Percentiles rank a stretch among this genome's conserved stretches.
Evolutionary conservation across 92 coral and sea anemone species (phyloP).

Genomic region (Heteractis magnifica): DNA sequence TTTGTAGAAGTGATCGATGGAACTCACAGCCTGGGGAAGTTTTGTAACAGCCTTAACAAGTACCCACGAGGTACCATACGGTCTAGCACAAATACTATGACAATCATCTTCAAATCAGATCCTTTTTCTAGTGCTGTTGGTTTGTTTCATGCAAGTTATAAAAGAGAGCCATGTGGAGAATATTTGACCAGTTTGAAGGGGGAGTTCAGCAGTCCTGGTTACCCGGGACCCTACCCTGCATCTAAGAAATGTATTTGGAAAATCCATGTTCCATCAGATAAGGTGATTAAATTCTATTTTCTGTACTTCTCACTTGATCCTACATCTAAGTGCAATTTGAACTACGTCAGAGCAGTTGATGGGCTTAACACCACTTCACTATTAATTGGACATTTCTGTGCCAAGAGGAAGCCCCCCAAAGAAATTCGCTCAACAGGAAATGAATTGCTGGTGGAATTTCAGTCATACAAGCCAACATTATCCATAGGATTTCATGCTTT

Average conservation of each 20-base stretch:
- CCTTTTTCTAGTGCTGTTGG: slow-evolving; percentile 28
- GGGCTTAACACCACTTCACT: slow-evolving; percentile 58
- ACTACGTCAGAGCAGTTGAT: slow-evolving; percentile 64
- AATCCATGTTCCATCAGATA: slow-evolving; percentile 62
- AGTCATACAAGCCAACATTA: slow-evolving; percentile 52
- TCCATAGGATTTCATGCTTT: slow-evolving; percentile 46
- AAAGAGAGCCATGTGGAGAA: slow-evolving; percentile 63
- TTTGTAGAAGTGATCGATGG: slow-evolving; percentile 67
- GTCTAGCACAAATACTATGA: slow-evolving; percentile 40
- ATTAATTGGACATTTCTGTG: slow-evolving; percentile 69
- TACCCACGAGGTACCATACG: slow-evolving; percentile 56
- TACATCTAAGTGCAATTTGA: slow-evolving; percentile 56
- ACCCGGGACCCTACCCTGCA: slow-evolving; percentile 62
- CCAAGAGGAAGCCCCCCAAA: slow-evolving; percentile 41
- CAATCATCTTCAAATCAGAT: slow-evolving; percentile 54
- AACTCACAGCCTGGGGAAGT: slow-evolving; percentile 42
- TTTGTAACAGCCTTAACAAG: slow-evolving; percentile 50
- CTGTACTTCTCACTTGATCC: slow-evolving; percentile 51
- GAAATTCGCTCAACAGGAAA: slow-evolving; percentile 66
- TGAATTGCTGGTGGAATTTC: slow-evolving; percentile 57
- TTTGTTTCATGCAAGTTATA: slow-evolving; percentile 52
- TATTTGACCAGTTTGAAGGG: slow-evolving; percentile 31
- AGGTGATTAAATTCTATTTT: slow-evolving; percentile 57
- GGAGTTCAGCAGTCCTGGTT: slow-evolving; percentile 58
- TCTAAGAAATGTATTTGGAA: slow-evolving; percentile 63